Evolutionary conservation across 2,113 vertebrate species (phyloP).

Genomic region (Gasterosteus nipponicus): DNA sequence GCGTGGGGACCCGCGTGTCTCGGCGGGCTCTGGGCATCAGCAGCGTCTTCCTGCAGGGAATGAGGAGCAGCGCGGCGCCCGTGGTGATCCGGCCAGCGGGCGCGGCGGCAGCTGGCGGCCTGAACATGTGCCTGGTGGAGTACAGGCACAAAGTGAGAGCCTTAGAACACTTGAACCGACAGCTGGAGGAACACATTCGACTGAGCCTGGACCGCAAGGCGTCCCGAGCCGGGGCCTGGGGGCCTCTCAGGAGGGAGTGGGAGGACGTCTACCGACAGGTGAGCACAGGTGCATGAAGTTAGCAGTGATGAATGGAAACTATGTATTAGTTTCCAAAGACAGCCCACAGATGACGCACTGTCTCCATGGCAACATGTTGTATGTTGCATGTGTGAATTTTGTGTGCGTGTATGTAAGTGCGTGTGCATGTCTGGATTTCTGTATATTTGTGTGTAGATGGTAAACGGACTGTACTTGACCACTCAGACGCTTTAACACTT

Average conservation of each 20-base stretch:
- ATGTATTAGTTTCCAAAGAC: too few relatives aligned
- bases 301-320: too few relatives aligned
- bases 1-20: conserved; percentile 87
- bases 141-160: conserved; percentile 91
- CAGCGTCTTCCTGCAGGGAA: conserved; percentile 92
- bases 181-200: conserved; percentile 91
- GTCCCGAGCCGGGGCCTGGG: conserved; percentile 83
- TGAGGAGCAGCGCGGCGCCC: conserved; percentile 84
- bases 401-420: too few relatives aligned
- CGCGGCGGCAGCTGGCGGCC: conserved; percentile 70
- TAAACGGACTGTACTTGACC: too few relatives aligned
- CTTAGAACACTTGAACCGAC: conserved; percentile 91
- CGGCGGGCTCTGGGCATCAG: conserved; percentile 93
- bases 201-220: conserved; percentile 88
- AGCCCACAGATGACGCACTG: too few relatives aligned
- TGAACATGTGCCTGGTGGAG: conserved; percentile 89
- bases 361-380: too few relatives aligned
- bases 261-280: conserved; percentile 40
- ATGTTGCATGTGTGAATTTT: too few relatives aligned
- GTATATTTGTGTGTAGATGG: too few relatives aligned
- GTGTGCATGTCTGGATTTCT: too few relatives aligned
- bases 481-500: too few relatives aligned
- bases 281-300: background rate
- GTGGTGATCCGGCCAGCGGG: conserved; percentile 75
- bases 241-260: conserved; percentile 62